Percentiles rank a stretch among this genome's conserved stretches.
Evolutionary conservation across 2,888 invertebrate species (phyloP).

Genomic region (Drosophila eohydei): DNA sequence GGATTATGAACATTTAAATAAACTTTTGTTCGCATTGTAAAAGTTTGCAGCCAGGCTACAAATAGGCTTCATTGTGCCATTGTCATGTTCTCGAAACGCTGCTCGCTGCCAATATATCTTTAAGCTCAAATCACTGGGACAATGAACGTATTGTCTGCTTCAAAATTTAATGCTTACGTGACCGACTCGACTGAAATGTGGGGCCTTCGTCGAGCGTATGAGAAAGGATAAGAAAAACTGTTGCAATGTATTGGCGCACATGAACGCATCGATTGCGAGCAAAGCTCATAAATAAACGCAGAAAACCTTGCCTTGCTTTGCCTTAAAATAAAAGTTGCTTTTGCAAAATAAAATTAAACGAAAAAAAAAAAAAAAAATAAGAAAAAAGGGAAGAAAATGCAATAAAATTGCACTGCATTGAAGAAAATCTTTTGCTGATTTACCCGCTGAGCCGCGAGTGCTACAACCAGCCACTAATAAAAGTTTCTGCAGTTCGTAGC

Average conservation of each 20-base stretch:
- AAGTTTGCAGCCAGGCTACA: conserved; percentile 45
- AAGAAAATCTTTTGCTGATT: conserved; percentile 71
- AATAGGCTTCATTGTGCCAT: conserved; percentile 69
- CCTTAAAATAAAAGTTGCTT: conserved; percentile 59
- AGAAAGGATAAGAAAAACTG: conserved; percentile 26
- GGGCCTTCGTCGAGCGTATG: conserved; percentile 17
- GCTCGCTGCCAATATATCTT: conserved; percentile 49
- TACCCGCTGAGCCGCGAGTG: conserved; percentile 45
- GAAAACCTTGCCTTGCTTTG: conserved; percentile 32
- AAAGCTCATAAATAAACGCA: conserved; percentile 67
- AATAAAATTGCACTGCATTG: conserved; percentile 53
- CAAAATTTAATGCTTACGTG: conserved; percentile 68
- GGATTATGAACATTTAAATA: conserved; percentile 51
- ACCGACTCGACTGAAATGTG: conserved; percentile 51
- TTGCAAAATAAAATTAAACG: conserved; percentile 18
- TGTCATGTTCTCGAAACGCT: conserved; percentile 50
- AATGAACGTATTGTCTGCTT: conserved; percentile 65
- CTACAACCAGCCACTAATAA: conserved; percentile 56
- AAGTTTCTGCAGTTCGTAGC: conserved; percentile 56
- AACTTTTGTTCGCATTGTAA: conserved; percentile 48
- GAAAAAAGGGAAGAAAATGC: conserved; percentile 15
- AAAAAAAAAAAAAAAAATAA: conserved; percentile 5
- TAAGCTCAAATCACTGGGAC: conserved; percentile 66
- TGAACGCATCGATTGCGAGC: conserved; percentile 51
- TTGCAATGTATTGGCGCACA: conserved; percentile 45